Evolutionary conservation across 2,888 invertebrate species (phyloP).

Genomic region (Pogonocherus hispidulus): DNA sequence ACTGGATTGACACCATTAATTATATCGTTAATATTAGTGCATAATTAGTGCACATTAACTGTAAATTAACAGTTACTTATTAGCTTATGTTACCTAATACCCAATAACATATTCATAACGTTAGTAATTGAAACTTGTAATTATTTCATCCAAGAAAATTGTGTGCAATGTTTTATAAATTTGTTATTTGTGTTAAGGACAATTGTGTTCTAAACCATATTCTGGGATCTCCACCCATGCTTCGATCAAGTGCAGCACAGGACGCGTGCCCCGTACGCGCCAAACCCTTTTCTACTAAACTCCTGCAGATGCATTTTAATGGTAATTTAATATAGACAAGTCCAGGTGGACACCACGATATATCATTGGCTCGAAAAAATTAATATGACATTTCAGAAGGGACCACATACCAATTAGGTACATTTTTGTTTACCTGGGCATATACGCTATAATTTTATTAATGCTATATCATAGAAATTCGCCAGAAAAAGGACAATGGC

Average conservation of each 20-base stretch:
- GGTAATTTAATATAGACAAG: constrained; percentile 50
- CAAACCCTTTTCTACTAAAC: constrained; percentile 51
- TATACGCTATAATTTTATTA: constrained; percentile 40
- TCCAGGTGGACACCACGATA: constrained; percentile 47
- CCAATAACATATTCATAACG: too few species aligned
- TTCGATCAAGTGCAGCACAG: background rate
- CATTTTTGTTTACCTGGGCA: constrained; percentile 26
- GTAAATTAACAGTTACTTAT: too few species aligned
- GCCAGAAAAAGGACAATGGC: background rate
- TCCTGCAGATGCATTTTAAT: constrained; percentile 52
- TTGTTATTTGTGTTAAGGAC: too few species aligned
- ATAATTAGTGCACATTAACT: too few species aligned
- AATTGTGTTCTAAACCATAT: too few species aligned
- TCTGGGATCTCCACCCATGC: too few species aligned
- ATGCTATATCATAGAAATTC: background rate
- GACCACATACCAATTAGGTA: constrained; percentile 39
- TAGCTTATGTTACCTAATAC: too few species aligned
- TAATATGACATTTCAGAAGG: constrained; percentile 45
- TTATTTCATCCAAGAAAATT: too few species aligned
- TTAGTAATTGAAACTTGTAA: too few species aligned
- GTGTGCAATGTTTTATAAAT: too few species aligned
- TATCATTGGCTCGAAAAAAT: constrained; percentile 43
- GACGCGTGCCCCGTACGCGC: constrained; percentile 51
- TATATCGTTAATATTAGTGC: too few species aligned
- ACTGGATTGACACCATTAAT: too few species aligned